phyloP scores from a whole-genome alignment of 2,797 vertebrate species.

The Schizothorax lantsangensis region DNA sequence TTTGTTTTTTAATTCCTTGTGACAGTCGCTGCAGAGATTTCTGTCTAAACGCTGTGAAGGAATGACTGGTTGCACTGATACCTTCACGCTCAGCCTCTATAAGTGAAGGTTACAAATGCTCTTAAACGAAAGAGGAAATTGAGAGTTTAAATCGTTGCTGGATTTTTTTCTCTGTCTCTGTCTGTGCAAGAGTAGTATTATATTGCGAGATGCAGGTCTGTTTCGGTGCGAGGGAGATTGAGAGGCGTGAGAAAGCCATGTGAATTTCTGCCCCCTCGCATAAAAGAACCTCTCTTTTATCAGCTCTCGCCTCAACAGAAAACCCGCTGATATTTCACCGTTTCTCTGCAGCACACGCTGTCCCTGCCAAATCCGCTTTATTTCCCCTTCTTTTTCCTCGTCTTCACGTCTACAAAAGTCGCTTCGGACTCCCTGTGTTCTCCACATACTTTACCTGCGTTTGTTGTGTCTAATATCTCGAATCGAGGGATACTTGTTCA shows the following conservation, averaged over 20 bases:
- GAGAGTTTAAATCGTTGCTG: constrained; percentile 57
- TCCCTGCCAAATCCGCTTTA: constrained; percentile 46
- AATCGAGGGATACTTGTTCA: neutral
- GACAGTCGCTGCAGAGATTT: neutral
- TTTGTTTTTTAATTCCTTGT: neutral
- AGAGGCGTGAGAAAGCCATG: constrained; percentile 60
- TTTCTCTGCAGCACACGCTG: constrained; percentile 42
- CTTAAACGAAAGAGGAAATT: constrained; percentile 56
- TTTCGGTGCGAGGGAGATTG: constrained; percentile 47
- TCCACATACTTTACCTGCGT: neutral
- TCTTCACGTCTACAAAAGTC: neutral
- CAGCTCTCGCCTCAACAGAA: constrained; percentile 48
- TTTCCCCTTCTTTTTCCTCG: constrained; percentile 5
- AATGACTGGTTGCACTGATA: constrained; percentile 22
- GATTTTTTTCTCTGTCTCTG: constrained; percentile 38
- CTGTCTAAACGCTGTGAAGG: neutral
- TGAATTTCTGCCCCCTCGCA: constrained; percentile 47
- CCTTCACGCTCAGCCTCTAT: constrained; percentile 30
- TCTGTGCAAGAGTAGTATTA: constrained; percentile 56
- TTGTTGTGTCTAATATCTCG: constrained; percentile 8
- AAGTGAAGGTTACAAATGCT: constrained; percentile 54
- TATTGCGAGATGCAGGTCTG: constrained; percentile 57
- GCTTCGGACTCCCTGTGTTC: neutral
- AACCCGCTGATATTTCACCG: constrained; percentile 52
- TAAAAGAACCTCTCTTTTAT: constrained; percentile 62